Evolutionary conservation across 2,888 invertebrate species (phyloP).

Genomic region (Drosophila kanekoi): DNA sequence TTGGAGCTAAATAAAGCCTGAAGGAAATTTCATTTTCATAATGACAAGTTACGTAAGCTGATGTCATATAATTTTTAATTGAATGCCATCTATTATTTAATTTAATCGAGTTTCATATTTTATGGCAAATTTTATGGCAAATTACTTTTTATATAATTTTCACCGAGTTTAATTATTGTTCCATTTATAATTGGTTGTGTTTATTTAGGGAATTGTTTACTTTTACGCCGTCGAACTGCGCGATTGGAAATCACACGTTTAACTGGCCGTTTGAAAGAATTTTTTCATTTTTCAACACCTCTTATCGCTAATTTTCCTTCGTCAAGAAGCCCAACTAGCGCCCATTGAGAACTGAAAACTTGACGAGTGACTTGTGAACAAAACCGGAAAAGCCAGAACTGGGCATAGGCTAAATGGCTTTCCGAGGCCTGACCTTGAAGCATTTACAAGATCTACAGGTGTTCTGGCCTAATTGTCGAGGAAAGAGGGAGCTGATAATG

Average conservation of each 20-base stretch:
- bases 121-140: neutral
- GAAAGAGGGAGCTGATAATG: neutral
- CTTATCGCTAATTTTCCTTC: constrained; percentile 50
- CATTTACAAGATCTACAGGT: constrained; percentile 15
- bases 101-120: too few relatives aligned
- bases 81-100: neutral
- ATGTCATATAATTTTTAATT: neutral
- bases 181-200: neutral
- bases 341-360: constrained; percentile 59
- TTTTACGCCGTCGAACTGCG: constrained; percentile 32
- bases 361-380: constrained; percentile 30
- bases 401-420: constrained; percentile 21
- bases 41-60: neutral
- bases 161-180: neutral
- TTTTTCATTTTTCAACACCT: constrained; percentile 51
- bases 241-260: constrained; percentile 32
- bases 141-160: neutral
- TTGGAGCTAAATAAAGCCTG: neutral
- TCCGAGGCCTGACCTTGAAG: constrained; percentile 4
- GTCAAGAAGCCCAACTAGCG: constrained; percentile 57
- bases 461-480: neutral
- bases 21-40: neutral
- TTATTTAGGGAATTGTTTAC: neutral
- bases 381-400: constrained; percentile 6
- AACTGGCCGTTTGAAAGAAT: constrained; percentile 44